These are phyloP conservation scores for Enteromius argenteus DNA, from an alignment of 2,797 vertebrate species.

Conservation along the genomic window DNA sequence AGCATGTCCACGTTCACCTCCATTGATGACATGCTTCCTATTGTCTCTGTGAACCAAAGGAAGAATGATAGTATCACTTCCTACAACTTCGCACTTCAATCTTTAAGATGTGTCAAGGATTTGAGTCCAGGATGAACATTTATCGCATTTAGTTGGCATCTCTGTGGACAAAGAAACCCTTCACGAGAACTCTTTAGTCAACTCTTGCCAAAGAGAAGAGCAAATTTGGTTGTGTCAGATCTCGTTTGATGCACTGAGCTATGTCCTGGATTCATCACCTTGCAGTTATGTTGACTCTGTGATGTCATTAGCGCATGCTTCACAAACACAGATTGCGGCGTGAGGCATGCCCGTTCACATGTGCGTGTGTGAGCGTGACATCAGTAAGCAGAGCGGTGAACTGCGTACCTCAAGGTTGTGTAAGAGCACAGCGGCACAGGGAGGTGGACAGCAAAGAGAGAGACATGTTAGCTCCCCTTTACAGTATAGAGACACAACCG, in stretches of 20 bases:
- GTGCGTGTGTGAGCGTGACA: constrained; percentile 56
- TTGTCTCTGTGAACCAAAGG: constrained; percentile 77
- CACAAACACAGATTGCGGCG: constrained; percentile 67
- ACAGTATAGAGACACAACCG: constrained; percentile 27
- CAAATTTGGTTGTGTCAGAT: constrained; percentile 17
- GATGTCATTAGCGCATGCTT: constrained; percentile 71
- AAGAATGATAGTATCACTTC: constrained; percentile 42
- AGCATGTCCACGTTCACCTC: constrained; percentile 89
- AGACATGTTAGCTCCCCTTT: constrained; percentile 56
- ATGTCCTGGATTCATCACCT: constrained; percentile 74
- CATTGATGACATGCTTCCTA: constrained; percentile 91
- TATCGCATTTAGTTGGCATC: constrained; percentile 5
- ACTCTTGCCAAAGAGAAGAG: background rate
- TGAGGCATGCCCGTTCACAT: constrained; percentile 52
- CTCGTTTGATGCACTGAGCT: background rate
- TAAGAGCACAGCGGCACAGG: constrained; percentile 75
- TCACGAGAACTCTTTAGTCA: background rate
- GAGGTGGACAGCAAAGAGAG: constrained; percentile 67
- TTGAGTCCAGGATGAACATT: constrained; percentile 69
- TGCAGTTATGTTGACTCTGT: constrained; percentile 51
- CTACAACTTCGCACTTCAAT: background rate
- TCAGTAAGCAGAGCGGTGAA: constrained; percentile 69
- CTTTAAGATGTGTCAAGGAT: constrained; percentile 56
- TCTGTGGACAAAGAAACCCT: constrained; percentile 2
- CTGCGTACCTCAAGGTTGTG: constrained; percentile 82